Percentiles rank a stretch among this genome's conserved stretches.
Conservation (phyloP, 2,888 invertebrate genomes). For the Ectobius pallidus region DNA sequence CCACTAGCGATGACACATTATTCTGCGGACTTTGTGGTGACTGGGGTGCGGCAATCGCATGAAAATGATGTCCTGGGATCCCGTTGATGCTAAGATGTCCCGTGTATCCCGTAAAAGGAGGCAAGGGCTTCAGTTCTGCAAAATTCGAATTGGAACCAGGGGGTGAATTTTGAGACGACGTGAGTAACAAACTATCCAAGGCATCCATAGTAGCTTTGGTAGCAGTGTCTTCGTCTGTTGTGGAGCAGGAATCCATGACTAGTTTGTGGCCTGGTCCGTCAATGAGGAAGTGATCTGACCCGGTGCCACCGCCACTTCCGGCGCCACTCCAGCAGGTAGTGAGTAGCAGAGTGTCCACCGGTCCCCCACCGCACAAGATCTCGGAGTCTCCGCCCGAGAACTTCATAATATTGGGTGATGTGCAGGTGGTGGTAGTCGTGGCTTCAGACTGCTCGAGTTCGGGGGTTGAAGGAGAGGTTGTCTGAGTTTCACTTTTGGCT, state of each 20-base stretch:
- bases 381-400: slow-evolving; percentile 48
- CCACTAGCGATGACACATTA: slow-evolving; percentile 50
- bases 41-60: slow-evolving; percentile 70
- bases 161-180: slow-evolving; percentile 51
- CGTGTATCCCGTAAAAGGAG: slow-evolving; percentile 86
- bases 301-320: slow-evolving; percentile 57
- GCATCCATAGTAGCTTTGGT: slow-evolving; percentile 65
- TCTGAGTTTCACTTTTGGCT: slow-evolving; percentile 35
- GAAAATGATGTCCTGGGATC: slow-evolving; percentile 86
- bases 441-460: slow-evolving; percentile 14
- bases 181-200: slow-evolving; percentile 69
- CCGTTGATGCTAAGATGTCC: slow-evolving; percentile 87
- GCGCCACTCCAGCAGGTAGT: slow-evolving; percentile 70
- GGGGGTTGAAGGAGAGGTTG: slow-evolving; percentile 24
- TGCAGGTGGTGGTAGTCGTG: slow-evolving; percentile 27
- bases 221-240: slow-evolving; percentile 47
- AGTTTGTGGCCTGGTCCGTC: slow-evolving; percentile 50
- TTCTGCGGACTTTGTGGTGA: slow-evolving; percentile 51
- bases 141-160: slow-evolving; percentile 62
- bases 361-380: slow-evolving; percentile 46
- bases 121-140: slow-evolving; percentile 83
- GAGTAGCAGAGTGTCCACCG: slow-evolving; percentile 72
- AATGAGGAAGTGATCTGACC: slow-evolving; percentile 52
- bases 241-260: slow-evolving; percentile 45
- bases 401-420: slow-evolving; percentile 47